phyloP scores from a whole-genome alignment of 64 coral and sea anemone species.

The Exaiptasia diaphana region DNA sequence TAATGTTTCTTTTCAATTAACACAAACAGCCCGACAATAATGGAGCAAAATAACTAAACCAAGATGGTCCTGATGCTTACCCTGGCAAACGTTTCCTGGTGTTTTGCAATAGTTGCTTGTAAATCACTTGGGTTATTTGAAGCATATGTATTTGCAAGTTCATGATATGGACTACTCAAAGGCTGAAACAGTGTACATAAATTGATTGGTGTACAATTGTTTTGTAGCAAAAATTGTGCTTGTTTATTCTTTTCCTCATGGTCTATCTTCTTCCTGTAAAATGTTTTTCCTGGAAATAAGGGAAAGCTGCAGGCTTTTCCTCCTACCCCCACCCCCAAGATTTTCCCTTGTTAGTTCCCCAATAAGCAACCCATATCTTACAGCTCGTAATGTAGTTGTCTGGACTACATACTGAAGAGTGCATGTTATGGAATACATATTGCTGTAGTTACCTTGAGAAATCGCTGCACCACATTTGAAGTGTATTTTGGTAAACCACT shows the following conservation, averaged over 20 bases:
- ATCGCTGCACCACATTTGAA: slow-evolving; percentile 92
- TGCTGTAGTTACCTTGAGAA: slow-evolving; percentile 98
- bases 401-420: too few relatives aligned
- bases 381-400: too few relatives aligned
- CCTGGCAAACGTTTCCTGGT: slow-evolving; percentile 73
- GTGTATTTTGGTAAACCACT: slow-evolving; percentile 95
- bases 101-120: slow-evolving; percentile 63
- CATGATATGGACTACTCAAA: slow-evolving; percentile 88
- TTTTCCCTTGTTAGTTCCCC: too few relatives aligned
- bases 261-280: neutral
- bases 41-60: too few relatives aligned
- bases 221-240: too few relatives aligned
- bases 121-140: slow-evolving; percentile 69
- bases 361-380: too few relatives aligned
- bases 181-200: slow-evolving; percentile 60
- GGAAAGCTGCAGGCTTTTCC: too few relatives aligned
- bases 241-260: neutral
- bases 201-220: too few relatives aligned
- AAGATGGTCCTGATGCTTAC: slow-evolving; percentile 64
- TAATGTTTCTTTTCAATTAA: too few relatives aligned
- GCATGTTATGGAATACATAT: too few relatives aligned
- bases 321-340: too few relatives aligned
- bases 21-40: too few relatives aligned
- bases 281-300: neutral
- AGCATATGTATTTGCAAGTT: slow-evolving; percentile 64